A percentile compares a stretch with the other conserved stretches of the same genome.
phyloP scores from a whole-genome alignment of 2,888 invertebrate genomes.

The Scaeva pyrastri region DNA sequence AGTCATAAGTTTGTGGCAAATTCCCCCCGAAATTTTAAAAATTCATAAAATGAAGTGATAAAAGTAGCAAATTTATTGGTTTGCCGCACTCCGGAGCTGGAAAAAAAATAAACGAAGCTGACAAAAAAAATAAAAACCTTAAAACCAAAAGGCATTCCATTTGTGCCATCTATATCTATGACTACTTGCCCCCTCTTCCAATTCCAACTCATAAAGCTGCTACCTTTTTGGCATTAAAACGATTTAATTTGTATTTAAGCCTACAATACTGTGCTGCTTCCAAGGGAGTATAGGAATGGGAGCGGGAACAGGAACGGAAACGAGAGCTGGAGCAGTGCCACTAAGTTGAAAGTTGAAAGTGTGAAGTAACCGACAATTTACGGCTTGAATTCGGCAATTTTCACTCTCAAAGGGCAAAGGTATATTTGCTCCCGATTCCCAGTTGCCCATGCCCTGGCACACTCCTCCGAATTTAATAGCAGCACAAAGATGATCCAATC shows the following conservation, averaged over 20 bases:
- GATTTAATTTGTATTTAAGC: conserved; percentile 67
- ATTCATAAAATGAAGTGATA: conserved; percentile 69
- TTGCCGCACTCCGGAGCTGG: conserved; percentile 18
- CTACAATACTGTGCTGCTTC: background rate
- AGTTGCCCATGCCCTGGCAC: background rate
- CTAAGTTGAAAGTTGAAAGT: conserved; percentile 28
- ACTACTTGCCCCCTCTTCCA: background rate
- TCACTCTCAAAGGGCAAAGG: conserved; percentile 56
- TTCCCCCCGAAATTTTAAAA: conserved; percentile 19
- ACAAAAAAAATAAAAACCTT: conserved; percentile 2
- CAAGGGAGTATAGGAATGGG: too few relatives aligned
- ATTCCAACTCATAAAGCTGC: background rate
- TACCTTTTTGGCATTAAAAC: conserved; percentile 65
- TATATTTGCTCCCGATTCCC: conserved; percentile 20
- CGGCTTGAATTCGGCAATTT: conserved; percentile 67
- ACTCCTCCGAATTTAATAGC: conserved; percentile 10
- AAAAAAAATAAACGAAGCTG: conserved; percentile 16
- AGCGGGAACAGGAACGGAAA: background rate
- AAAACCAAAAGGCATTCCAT: conserved; percentile 51
- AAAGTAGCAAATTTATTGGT: conserved; percentile 73
- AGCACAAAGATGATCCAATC: conserved; percentile 57
- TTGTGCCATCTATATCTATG: conserved; percentile 25
- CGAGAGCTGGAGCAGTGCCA: too few relatives aligned
- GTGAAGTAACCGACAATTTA: conserved; percentile 64
- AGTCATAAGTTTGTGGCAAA: conserved; percentile 53